Base-by-base conservation (phyloP, 2,113 vertebrate genomes). In the Salvelinus fontinalis region DNA sequence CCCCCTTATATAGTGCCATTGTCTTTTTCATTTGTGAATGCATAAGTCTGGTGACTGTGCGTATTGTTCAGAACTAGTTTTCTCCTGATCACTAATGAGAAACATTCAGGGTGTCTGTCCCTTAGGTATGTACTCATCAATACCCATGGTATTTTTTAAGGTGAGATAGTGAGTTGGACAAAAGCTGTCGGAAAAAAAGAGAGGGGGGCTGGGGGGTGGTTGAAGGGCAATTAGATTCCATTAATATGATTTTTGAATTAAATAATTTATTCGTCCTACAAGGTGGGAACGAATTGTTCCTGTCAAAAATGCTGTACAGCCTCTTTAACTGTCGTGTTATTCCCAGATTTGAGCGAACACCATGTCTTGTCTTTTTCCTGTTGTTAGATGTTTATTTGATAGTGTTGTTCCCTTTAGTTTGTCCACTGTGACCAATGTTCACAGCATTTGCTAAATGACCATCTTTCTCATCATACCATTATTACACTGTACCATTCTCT, bases 81-180 rank as follows among this genome's bases (percentile, higher is more conserved):
- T 48, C 26, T 75, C 76, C 70, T 69, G 79, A 57, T 73, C 84
- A 29, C 13, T 89, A 88, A 91, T 90, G 88, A 91, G 89, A 90
- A 91, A 90, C 89, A 90, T 89, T 66, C 4, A 29, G 62, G 67
- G 51, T 73, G 18, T 67, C 54, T 89, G 59, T 62, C 51, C 16
- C 14, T 68, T 34, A 20, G 85, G 81, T 54, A 54, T 54, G 86
- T 88, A 75, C 86, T 80, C 76, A 87, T 67, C 67, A 84, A 70
- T 70, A 70, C 20, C 8, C 44, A 70, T 60, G 59, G 18, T n/a
- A 57, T 60, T n/a, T 9, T 24, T 64, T 24, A 64, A 67, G 65
- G 24, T 29, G 65, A 29, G 26, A 27, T 14, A 39, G 29, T 39
- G 29, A 68, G 67, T 18, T 31, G 29, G 18, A 39, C 5, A 54